Evolutionary conservation across 1,140 invertebrate genomes (phyloP).

Genomic region (Heliconius nattereri): DNA sequence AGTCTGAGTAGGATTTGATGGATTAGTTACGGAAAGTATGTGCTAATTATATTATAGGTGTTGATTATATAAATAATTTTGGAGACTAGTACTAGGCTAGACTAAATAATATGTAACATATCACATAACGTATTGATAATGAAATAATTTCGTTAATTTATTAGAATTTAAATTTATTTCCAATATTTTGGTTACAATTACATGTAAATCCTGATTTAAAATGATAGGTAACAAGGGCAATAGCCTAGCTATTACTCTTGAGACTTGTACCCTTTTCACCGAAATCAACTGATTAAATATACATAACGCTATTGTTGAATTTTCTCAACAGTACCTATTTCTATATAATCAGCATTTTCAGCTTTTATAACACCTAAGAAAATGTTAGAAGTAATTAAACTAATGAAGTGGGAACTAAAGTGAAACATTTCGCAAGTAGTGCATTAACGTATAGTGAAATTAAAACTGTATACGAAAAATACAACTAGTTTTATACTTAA

Average conservation of each 20-base stretch:
- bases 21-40: neutral
- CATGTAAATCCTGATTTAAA: constrained; percentile 22
- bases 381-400: constrained; percentile 16
- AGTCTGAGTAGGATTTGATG: constrained; percentile 1
- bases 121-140: neutral
- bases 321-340: neutral
- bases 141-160: neutral
- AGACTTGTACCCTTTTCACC: constrained; percentile 17
- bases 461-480: neutral
- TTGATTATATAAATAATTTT: neutral
- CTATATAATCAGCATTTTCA: constrained; percentile 9
- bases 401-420: constrained; percentile 6
- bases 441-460: neutral
- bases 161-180: neutral
- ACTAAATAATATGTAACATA: no score
- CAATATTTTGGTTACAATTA: neutral
- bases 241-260: constrained; percentile 31
- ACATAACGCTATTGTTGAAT: constrained; percentile 19
- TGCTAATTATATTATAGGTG: neutral
- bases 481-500: constrained; percentile 1
- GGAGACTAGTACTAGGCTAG: no score
- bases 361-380: constrained; percentile 15
- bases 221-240: constrained; percentile 25
- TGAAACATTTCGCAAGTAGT: constrained; percentile 1
- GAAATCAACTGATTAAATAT: constrained; percentile 31